A percentile compares a stretch with the other conserved stretches of the same genome.
Conservation (phyloP, 1,140 invertebrate genomes). For the Geopemphigus sp. region DNA sequence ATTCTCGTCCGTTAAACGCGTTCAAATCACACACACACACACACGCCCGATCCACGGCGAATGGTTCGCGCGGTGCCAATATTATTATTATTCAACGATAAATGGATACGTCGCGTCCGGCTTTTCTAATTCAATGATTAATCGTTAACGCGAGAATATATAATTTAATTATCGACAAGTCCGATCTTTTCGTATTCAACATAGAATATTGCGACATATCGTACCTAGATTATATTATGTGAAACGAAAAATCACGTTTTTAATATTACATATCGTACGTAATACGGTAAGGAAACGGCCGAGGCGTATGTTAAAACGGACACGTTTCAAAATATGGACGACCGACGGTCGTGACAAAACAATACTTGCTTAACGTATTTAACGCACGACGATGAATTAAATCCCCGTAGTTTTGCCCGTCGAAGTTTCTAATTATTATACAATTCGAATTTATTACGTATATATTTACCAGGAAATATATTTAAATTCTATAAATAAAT, state of each 20-base stretch:
- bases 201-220: slow-evolving; percentile 1
- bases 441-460: not conserved
- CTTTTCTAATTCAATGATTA: not conserved
- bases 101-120: not conserved
- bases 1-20: too few relatives aligned
- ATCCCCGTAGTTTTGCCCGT: not conserved
- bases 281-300: too few relatives aligned
- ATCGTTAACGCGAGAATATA: not conserved
- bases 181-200: not conserved
- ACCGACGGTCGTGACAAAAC: not conserved
- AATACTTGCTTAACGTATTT: not conserved
- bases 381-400: not conserved
- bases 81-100: too few relatives aligned
- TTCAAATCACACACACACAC: not conserved
- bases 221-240: not conserved
- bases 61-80: not conserved
- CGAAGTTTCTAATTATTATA: not conserved
- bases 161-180: not conserved
- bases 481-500: slow-evolving; percentile 15
- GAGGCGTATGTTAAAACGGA: not conserved
- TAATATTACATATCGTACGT: not conserved
- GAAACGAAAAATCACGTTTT: slow-evolving; percentile 1
- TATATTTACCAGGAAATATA: not conserved
- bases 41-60: not conserved
- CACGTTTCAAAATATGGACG: not conserved